Conservation (phyloP, 2,888 invertebrate genomes). For the Byasa hedistus region DNA sequence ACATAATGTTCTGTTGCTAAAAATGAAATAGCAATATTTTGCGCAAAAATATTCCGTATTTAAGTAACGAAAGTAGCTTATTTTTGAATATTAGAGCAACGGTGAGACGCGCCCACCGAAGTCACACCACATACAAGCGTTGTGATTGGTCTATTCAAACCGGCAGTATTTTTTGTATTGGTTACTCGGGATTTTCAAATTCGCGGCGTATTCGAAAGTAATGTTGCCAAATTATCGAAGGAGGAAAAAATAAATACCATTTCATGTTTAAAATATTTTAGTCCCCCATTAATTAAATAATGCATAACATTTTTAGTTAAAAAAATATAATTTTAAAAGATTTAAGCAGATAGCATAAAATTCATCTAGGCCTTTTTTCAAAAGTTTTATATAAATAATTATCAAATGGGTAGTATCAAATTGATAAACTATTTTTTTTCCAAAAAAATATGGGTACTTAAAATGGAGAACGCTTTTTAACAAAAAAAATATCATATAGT, state of each 20-base stretch:
- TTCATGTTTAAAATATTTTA: no score
- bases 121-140: constrained; percentile 71
- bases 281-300: no score
- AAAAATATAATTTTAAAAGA: no score
- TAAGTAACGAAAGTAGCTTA: constrained; percentile 47
- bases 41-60: constrained; percentile 39
- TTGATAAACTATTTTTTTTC: no score
- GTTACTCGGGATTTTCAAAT: constrained; percentile 36
- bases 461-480: no score
- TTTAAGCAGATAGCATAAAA: no score
- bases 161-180: constrained; percentile 51
- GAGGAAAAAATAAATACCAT: not conserved
- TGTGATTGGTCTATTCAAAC: constrained; percentile 58
- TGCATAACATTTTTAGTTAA: no score
- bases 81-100: constrained; percentile 39
- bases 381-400: no score
- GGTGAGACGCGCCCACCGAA: constrained; percentile 62
- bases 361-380: no score
- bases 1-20: constrained; percentile 32
- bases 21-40: constrained; percentile 36
- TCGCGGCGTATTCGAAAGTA: constrained; percentile 54
- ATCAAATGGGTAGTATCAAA: no score
- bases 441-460: no score
- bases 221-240: constrained; percentile 16
- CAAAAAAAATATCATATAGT: no score